phyloP scores from a whole-genome alignment of 2,888 invertebrate genomes.

The Mythimna lalbum region DNA sequence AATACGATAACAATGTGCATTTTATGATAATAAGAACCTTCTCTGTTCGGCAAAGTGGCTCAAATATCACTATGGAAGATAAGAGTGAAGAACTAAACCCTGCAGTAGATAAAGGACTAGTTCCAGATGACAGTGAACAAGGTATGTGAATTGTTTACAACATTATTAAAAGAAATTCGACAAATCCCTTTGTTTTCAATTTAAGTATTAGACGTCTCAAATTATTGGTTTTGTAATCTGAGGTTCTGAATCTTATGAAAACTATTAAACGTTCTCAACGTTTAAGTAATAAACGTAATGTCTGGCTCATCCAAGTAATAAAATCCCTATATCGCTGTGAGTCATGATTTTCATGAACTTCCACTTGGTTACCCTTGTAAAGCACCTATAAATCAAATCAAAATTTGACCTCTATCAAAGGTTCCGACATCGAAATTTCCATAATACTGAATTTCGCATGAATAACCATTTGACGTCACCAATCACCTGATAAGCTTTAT shows the following conservation, averaged over 20 bases:
- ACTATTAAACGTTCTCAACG: slow-evolving; percentile 24
- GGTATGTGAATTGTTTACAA: slow-evolving; percentile 56
- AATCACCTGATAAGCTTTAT: slow-evolving; percentile 82
- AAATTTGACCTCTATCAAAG: slow-evolving; percentile 65
- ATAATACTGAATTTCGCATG: slow-evolving; percentile 71
- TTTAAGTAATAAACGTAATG: slow-evolving; percentile 21
- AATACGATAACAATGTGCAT: slow-evolving; percentile 48
- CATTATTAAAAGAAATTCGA: neutral
- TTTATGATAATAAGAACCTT: slow-evolving; percentile 31
- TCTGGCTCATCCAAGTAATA: slow-evolving; percentile 37
- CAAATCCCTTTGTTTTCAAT: neutral
- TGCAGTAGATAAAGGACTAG: slow-evolving; percentile 35
- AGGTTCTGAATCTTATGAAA: slow-evolving; percentile 15
- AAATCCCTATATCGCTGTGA: slow-evolving; percentile 39
- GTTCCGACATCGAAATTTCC: slow-evolving; percentile 67
- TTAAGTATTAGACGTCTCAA: neutral
- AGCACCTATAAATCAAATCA: slow-evolving; percentile 59
- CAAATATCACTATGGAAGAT: slow-evolving; percentile 34
- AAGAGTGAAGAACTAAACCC: slow-evolving; percentile 22
- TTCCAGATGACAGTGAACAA: slow-evolving; percentile 46
- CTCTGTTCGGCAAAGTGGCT: slow-evolving; percentile 20
- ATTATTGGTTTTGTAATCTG: neutral
- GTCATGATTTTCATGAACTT: slow-evolving; percentile 56
- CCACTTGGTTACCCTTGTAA: slow-evolving; percentile 59
- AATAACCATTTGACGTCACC: slow-evolving; percentile 81